Base-by-base conservation (phyloP, 1,140 invertebrate species). In the Palaemon carinicauda region DNA sequence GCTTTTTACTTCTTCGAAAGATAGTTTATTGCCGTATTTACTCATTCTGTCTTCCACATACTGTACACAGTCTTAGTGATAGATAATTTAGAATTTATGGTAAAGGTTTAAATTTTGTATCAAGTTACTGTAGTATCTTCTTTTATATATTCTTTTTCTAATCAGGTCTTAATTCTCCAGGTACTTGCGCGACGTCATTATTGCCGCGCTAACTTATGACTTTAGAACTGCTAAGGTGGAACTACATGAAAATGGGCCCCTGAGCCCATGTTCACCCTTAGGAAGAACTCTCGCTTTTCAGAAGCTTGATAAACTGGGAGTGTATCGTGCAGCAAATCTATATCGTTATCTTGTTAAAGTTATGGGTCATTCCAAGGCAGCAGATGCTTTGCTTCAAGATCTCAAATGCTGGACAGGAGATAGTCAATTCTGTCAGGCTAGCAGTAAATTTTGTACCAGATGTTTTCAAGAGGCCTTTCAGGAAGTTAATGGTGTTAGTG, bases 111-210 rank as follows among this genome's bases (percentile, higher is more conserved):
- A n/a, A n/a, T n/a, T n/a, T n/a, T n/a, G n/a, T n/a, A n/a, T n/a
- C n/a, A n/a, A n/a, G 12, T 41, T 41, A 41, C 41, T 41, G 41
- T 5, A 3, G 41, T 41, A 3, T 5, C 0, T 41, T 41, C 41
- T 41, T 41, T 1, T 41, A 7, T 4, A 41, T 41, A 41, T 41
- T 7, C 12, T 41, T 5, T 41, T 41, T 41, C 3, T 41, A 41
- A 41, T 15, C 65, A 27, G 10, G 21, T 31, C 29, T 21, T n/a
- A 24, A 24, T 69, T 31, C 65, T 21, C n/a, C 56, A 79, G 69
- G 24, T 86, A 86, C 65, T 69, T 86, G 27, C 84, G 84, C 1
- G 84, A 86, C 50, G 69, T 80, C 24, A 86, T 86, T 29, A 86
- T 86, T 31, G 24, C 84, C 1, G 84, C 84, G n/a, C 65, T 86